These are phyloP conservation scores for Nemurella pictetii DNA, from an alignment of 2,888 invertebrate species.

Conservation along the genomic window DNA sequence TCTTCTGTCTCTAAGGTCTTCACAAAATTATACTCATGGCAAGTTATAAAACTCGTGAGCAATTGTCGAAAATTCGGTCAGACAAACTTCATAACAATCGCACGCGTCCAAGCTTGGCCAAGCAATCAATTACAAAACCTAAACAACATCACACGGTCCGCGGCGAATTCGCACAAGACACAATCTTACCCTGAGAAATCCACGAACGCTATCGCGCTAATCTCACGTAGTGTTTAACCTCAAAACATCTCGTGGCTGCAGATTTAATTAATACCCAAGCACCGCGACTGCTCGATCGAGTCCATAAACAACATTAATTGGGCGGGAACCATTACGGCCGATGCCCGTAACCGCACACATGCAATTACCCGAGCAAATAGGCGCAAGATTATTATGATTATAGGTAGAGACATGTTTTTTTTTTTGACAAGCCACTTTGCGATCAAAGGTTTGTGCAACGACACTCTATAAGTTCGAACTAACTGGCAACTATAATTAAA, in stretches of 20 bases:
- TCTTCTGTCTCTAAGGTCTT: too few species aligned
- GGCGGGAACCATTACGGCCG: neutral
- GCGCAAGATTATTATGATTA: neutral
- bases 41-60: too few species aligned
- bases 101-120: too few species aligned
- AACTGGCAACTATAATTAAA: neutral
- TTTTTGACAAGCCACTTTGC: neutral
- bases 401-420: neutral
- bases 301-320: neutral
- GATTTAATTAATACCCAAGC: neutral
- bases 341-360: neutral
- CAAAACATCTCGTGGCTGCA: neutral
- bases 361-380: neutral
- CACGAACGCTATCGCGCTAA: too few species aligned
- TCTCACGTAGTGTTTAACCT: too few species aligned
- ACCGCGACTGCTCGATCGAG: neutral
- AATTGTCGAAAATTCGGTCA: too few species aligned
- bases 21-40: too few species aligned
- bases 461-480: neutral
- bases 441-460: neutral
- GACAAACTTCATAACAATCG: too few species aligned
- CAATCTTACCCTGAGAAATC: too few species aligned
- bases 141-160: too few species aligned
- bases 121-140: too few species aligned
- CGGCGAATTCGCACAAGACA: too few species aligned